Evolutionary conservation across 2,113 vertebrate species (phyloP).

Genomic region (Lonchura striata): DNA sequence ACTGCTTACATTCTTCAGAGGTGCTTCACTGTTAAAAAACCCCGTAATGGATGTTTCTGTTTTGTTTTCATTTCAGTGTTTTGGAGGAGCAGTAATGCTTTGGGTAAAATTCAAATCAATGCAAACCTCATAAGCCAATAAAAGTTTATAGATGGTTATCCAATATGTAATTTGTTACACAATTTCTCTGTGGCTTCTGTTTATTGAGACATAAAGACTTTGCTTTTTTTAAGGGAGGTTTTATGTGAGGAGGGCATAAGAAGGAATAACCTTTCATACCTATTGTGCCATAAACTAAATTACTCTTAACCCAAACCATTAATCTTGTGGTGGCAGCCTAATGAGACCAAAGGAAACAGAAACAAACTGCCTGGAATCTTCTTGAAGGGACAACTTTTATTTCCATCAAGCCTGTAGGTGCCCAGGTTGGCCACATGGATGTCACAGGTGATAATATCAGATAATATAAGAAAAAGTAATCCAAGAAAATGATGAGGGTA

Average conservation of each 20-base stretch:
- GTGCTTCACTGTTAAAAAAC: background rate
- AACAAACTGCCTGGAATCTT: background rate
- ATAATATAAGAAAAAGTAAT: background rate
- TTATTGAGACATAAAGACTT: slow-evolving; percentile 57
- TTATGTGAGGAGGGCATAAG: slow-evolving; percentile 33
- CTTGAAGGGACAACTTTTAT: background rate
- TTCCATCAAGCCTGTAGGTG: background rate
- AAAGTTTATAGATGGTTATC: slow-evolving; percentile 55
- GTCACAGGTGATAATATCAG: background rate
- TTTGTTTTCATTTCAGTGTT: background rate
- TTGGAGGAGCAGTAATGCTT: background rate
- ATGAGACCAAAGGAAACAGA: slow-evolving; percentile 47
- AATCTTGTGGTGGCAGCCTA: slow-evolving; percentile 47
- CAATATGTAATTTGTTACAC: slow-evolving; percentile 56
- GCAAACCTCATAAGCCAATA: slow-evolving; percentile 14
- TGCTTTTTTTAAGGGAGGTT: slow-evolving; percentile 25
- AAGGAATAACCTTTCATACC: slow-evolving; percentile 58
- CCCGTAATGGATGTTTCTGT: background rate
- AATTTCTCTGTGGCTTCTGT: slow-evolving; percentile 18
- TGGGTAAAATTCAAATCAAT: slow-evolving; percentile 49
- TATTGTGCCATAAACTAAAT: slow-evolving; percentile 57
- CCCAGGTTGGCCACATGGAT: background rate
- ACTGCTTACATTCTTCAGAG: background rate
- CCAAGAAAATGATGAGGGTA: background rate
- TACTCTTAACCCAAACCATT: slow-evolving; percentile 57